Evolutionary conservation across 2,113 vertebrate genomes (phyloP), one percentile per base, ranked within the genome.

Genomic region (Mohoua ochrocephala): DNA sequence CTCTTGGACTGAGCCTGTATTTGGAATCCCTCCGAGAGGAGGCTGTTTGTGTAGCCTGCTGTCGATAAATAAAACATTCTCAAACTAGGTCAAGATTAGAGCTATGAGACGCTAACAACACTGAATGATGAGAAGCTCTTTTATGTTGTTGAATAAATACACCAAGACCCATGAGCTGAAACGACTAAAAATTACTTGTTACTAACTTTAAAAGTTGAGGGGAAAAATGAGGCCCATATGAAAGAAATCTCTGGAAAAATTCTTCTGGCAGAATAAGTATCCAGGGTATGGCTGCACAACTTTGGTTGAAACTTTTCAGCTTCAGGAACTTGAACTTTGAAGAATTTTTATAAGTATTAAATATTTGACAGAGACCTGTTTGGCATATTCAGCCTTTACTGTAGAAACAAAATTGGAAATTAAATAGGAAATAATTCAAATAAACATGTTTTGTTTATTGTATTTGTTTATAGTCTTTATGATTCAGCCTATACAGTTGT

Each of bases 41-140:
- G 74, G 45, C 19, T 91, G 84, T 91, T 94, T 93, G 89, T 4
- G 1, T 81, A 94, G 82, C 54, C 54, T 1, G 1, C 64, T 93
- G 76, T 45, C 3, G 3, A 90, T 81, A 88, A 94, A 95, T 86
- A 86, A 93, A 96, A 96, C 57, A 88, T 90, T 68, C 63, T 74
- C 76, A 93, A 93, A 93, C 54, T 91, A 88, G 90, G 76, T 96
- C 92, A 96, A 95, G 90, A 96, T 92, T 80, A 94, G 87, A 96
- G 90, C 91, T 87, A 57, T 57, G 65, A 95, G 67, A 85, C 89
- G 83, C 78, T 83, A 87, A 88, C 82, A 96, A 70, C 93, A 87
- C 59, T 61, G 54, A 39, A 88, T 91, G 89, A 88, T 70, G 75
- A 90, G 78, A 89, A 78, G 47, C 52, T 94, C 54, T 95, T 94